Conservation (phyloP, 2,797 vertebrate species). For the Amazona ochrocephala region DNA sequence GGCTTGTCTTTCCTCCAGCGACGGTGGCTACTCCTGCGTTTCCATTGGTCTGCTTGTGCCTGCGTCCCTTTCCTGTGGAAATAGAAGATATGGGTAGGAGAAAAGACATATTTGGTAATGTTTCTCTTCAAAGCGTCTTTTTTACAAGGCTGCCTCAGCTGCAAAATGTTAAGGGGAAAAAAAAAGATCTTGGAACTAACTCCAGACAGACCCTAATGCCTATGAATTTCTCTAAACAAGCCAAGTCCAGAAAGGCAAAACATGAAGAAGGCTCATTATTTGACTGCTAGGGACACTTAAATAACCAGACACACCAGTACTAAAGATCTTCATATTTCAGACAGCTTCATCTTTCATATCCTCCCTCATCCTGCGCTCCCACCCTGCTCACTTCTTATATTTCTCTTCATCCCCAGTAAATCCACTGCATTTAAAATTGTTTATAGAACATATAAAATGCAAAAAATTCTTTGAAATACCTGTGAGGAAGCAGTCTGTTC, state of each 20-base stretch:
- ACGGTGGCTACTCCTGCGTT: not conserved
- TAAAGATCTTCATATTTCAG: constrained; percentile 72
- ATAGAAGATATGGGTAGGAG: constrained; percentile 75
- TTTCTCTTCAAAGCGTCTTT: constrained; percentile 75
- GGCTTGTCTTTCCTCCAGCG: constrained; percentile 15
- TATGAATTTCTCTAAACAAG: constrained; percentile 79
- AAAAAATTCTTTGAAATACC: constrained; percentile 67
- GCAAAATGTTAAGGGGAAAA: constrained; percentile 77
- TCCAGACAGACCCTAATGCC: constrained; percentile 84
- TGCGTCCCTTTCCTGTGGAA: constrained; percentile 78
- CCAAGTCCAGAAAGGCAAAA: constrained; percentile 78
- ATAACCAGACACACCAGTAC: constrained; percentile 77
- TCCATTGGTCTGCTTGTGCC: constrained; percentile 60
- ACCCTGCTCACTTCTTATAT: constrained; percentile 54
- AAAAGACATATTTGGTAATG: constrained; percentile 84
- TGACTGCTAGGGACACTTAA: constrained; percentile 73
- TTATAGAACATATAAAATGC: constrained; percentile 64
- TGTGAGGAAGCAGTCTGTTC: constrained; percentile 56
- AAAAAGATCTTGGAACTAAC: constrained; percentile 78
- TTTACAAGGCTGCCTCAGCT: constrained; percentile 74
- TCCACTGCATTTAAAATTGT: constrained; percentile 22
- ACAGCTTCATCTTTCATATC: constrained; percentile 67
- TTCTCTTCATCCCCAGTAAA: constrained; percentile 50
- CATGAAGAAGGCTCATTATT: constrained; percentile 79
- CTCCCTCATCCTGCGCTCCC: constrained; percentile 57